Percentiles rank a stretch among this genome's conserved stretches.
These are phyloP conservation scores for Drosophila insularis DNA, from an alignment of 1,140 invertebrate species.

Conservation along the genomic window DNA sequence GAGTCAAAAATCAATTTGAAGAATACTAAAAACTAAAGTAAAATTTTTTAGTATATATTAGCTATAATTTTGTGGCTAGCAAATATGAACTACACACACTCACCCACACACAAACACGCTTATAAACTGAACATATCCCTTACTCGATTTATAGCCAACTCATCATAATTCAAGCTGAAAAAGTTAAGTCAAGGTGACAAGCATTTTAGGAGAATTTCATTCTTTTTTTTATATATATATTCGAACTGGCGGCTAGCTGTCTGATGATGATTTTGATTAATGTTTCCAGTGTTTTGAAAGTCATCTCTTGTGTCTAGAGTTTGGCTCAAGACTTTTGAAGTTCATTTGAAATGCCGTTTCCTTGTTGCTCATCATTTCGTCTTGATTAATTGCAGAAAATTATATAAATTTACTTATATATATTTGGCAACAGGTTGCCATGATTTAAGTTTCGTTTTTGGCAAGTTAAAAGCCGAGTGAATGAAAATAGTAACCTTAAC, in stretches of 20 bases:
- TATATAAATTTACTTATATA: conserved; percentile 10
- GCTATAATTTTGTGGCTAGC: conserved; percentile 54
- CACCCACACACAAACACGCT: background rate
- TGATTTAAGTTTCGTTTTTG: background rate
- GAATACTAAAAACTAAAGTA: conserved; percentile 39
- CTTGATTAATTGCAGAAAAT: conserved; percentile 70
- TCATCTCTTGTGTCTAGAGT: conserved; percentile 17
- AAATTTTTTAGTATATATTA: conserved; percentile 63
- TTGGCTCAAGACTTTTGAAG: conserved; percentile 5
- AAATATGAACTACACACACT: conserved; percentile 23
- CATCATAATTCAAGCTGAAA: conserved; percentile 64
- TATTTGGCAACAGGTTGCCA: conserved; percentile 35
- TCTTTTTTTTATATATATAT: conserved; percentile 19
- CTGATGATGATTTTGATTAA: conserved; percentile 61
- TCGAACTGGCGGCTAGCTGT: conserved; percentile 43
- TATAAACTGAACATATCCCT: conserved; percentile 39
- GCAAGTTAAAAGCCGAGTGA: background rate
- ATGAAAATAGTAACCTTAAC: conserved; percentile 5
- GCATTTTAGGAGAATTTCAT: conserved; percentile 23
- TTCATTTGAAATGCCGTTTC: conserved; percentile 43
- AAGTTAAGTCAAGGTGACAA: conserved; percentile 57
- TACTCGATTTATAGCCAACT: conserved; percentile 42
- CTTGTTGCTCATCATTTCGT: conserved; percentile 17
- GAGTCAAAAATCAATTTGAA: conserved; percentile 39
- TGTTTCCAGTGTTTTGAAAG: conserved; percentile 17